Conservation (phyloP, 2,797 vertebrate species). For the Ctenosaura bakeri region DNA sequence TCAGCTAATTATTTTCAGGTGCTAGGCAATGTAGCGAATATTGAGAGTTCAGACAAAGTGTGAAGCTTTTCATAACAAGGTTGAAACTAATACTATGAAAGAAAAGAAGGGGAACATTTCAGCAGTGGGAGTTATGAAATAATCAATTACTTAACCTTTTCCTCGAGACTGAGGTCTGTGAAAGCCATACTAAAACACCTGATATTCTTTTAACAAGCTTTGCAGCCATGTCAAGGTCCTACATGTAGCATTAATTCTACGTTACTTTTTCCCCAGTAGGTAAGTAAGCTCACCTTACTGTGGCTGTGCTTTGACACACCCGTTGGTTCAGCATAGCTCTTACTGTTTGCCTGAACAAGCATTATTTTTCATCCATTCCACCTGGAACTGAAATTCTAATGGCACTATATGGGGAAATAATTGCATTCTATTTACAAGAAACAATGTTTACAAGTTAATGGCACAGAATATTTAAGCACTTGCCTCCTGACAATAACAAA, state of each 20-base stretch:
- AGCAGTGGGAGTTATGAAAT: constrained; percentile 32
- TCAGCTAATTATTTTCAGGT: constrained; percentile 64
- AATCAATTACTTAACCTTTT: constrained; percentile 45
- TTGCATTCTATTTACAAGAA: not conserved
- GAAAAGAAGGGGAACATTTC: constrained; percentile 52
- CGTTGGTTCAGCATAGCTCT: not conserved
- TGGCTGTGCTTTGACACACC: not conserved
- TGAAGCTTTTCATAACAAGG: constrained; percentile 54
- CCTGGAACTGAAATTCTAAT: not conserved
- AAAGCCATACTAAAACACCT: constrained; percentile 31
- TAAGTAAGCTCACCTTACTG: not conserved
- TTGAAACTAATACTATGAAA: constrained; percentile 45
- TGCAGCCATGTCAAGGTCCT: constrained; percentile 5
- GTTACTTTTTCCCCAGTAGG: not conserved
- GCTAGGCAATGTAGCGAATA: constrained; percentile 38
- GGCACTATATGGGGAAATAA: not conserved
- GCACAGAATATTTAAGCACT: not conserved
- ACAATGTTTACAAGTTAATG: not conserved
- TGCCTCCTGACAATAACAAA: not conserved
- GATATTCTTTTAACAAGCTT: constrained; percentile 31
- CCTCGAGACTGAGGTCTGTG: constrained; percentile 20
- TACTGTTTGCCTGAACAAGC: not conserved
- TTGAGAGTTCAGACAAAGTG: constrained; percentile 52
- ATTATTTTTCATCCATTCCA: not conserved
- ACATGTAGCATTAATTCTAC: constrained; percentile 24